Base-by-base conservation (phyloP, 2,113 vertebrate species). In the Epinephelus moara region DNA sequence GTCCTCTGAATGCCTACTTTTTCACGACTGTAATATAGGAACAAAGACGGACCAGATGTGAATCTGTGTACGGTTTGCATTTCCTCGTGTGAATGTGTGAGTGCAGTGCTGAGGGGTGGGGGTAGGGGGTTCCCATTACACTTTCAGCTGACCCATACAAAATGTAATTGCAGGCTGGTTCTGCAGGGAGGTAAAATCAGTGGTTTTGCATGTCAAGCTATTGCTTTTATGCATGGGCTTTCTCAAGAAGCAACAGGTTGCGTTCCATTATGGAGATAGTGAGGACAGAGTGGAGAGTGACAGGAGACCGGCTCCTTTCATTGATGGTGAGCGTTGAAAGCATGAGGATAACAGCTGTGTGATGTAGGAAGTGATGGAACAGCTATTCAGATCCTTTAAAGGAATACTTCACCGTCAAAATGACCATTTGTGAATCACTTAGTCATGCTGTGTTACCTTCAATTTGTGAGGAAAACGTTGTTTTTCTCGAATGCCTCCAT, bases 21-120 rank as follows among this genome's bases (percentile, higher is more conserved):
- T 87, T 63, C 77, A 71, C 25, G 1, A 60, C 87, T 81, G 74
- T 84, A 86, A 83, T 66, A 81, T 81, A 79, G 83, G 84, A 91
- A 92, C 82, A 86, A 88, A 90, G 86, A 69, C 27, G 19, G 85
- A 85, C 74, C 93, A 94, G 93, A 91, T 94, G 92, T 83, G 68
- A 79, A 59, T 63, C 69, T 67, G 21, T 60, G 23, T 56, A 56
- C 1, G 6, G 49, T 78, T 66, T 76, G 53, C 47, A 37, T 19
- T 47, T 25, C 52, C 18, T 63, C 30, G 61, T 81, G 77, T 53
- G 86, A 69, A 50, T 68, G 53, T 70, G 70, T 74, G 47, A 37
- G 62, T 45, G 67, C 11, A 71, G 19, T 18, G 30, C 45, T 2
- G 19, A n/a, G 11, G 11, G 33, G 19, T 17, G 37, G 19, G 13